Evolutionary conservation across 2,113 vertebrate genomes (phyloP).

Genomic region (Corydoras sp.): DNA sequence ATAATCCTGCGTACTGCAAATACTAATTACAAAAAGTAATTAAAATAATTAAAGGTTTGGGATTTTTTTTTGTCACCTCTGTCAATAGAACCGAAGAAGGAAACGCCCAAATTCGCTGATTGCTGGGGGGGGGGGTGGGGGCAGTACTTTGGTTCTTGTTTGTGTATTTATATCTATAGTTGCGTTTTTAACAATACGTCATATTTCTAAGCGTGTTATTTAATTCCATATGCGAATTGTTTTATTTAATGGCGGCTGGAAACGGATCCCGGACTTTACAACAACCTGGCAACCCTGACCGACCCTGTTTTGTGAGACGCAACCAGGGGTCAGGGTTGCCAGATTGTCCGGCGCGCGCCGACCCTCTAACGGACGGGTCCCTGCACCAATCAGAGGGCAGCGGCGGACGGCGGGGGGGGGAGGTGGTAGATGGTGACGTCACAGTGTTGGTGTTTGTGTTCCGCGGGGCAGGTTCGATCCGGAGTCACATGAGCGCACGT

Average conservation of each 20-base stretch:
- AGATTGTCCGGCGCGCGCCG: neutral
- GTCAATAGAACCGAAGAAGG: too few species aligned
- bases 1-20: too few species aligned
- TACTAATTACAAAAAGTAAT: too few species aligned
- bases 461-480: neutral
- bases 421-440: conserved; percentile 19
- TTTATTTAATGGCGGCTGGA: neutral
- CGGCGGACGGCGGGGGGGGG: neutral
- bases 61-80: too few species aligned
- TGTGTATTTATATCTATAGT: too few species aligned
- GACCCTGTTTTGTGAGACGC: too few species aligned
- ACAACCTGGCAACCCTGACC: conserved; percentile 18
- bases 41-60: too few species aligned
- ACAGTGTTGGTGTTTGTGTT: conserved; percentile 8
- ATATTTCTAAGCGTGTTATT: neutral
- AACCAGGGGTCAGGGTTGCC: too few species aligned
- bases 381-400: conserved; percentile 20
- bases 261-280: neutral
- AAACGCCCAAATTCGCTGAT: too few species aligned
- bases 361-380: conserved; percentile 17
- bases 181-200: too few species aligned
- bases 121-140: too few species aligned
- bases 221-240: neutral
- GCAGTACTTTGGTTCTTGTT: too few species aligned
- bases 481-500: conserved; percentile 19